Conservation (phyloP, 2,113 vertebrate genomes). For the Neogobius melanostomus region DNA sequence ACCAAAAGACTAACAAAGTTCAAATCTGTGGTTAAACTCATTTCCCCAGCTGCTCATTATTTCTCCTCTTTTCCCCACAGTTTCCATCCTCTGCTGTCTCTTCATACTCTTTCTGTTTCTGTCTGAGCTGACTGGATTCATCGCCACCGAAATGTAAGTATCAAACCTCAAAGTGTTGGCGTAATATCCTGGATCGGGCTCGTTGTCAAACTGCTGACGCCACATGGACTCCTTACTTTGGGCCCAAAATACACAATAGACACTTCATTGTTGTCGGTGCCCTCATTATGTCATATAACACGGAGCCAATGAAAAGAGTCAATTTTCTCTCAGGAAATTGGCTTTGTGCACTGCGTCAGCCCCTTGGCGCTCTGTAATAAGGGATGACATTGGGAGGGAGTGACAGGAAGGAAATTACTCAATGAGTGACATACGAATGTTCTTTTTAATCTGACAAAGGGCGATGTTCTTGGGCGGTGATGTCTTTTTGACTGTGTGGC, state of each 20-base stretch:
- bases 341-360: conserved; percentile 54
- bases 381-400: conserved; percentile 30
- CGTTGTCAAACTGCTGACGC: neutral
- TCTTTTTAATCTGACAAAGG: neutral
- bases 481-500: conserved; percentile 12
- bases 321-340: conserved; percentile 62
- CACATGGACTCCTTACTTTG: neutral
- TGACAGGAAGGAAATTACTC: conserved; percentile 53
- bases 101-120: conserved; percentile 99
- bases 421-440: conserved; percentile 15
- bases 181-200: conserved; percentile 29
- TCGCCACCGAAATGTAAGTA: conserved; percentile 98
- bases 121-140: conserved; percentile 97
- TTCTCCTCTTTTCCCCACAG: conserved; percentile 75
- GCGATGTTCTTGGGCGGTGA: neutral
- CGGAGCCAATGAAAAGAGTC: conserved; percentile 22
- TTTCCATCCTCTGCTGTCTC: conserved; percentile 97
- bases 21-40: too few species aligned
- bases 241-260: conserved; percentile 9
- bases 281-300: conserved; percentile 37
- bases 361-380: conserved; percentile 45
- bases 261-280: conserved; percentile 33
- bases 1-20: too few species aligned
- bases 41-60: neutral
- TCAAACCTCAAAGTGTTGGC: neutral